A percentile compares a stretch with the other conserved stretches of the same genome.
Evolutionary conservation across 2,113 vertebrate species (phyloP).

Genomic region (Gymnobelideus leadbeateri): DNA sequence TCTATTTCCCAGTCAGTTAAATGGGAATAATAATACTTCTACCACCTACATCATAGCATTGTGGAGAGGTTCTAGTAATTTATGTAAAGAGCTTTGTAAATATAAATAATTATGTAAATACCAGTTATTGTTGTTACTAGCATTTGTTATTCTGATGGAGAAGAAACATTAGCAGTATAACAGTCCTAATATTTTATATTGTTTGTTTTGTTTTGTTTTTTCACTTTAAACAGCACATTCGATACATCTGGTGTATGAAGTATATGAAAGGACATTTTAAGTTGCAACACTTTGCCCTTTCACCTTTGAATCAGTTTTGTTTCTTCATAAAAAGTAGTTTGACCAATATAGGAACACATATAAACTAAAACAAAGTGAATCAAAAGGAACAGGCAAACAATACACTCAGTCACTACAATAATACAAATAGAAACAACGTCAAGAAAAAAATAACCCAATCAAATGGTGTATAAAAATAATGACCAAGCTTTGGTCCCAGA

Average conservation of each 20-base stretch:
- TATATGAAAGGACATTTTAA: background rate
- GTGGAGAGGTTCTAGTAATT: background rate
- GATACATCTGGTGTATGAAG: slow-evolving; percentile 41
- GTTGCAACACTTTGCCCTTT: background rate
- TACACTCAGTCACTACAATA: background rate
- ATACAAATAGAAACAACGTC: background rate
- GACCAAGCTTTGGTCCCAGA: background rate
- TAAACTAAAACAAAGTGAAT: background rate
- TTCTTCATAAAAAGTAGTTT: slow-evolving; percentile 43
- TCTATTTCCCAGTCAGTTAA: background rate
- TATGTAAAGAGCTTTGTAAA: background rate
- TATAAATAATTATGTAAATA: background rate
- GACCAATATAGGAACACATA: background rate
- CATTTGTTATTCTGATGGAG: slow-evolving; percentile 45
- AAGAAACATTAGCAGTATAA: background rate
- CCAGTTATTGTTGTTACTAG: background rate
- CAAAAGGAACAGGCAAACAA: background rate
- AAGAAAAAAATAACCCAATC: background rate
- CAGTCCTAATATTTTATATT: background rate
- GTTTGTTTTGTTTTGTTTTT: slow-evolving; percentile 6
- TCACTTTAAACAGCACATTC: slow-evolving; percentile 19
- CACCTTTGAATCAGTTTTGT: slow-evolving; percentile 39
- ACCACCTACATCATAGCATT: background rate
- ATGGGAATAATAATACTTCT: background rate
- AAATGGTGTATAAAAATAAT: background rate